A percentile compares a stretch with the other conserved stretches of the same genome.
phyloP scores from a whole-genome alignment of 2,113 vertebrate genomes.

The Prolemur simus region DNA sequence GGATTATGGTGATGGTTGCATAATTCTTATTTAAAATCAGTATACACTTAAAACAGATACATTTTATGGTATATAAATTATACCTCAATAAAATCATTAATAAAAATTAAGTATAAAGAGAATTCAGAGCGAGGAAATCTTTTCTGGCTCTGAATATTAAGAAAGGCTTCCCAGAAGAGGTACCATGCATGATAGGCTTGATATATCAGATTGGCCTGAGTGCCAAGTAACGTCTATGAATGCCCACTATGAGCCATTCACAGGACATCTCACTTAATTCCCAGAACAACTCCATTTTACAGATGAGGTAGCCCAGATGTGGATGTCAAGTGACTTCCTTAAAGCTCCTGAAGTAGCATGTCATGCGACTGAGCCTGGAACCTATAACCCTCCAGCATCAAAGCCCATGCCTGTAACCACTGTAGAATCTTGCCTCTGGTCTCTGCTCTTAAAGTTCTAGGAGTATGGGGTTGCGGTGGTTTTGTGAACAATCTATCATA shows the following conservation, averaged over 20 bases:
- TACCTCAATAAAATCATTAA: background rate
- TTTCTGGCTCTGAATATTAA: background rate
- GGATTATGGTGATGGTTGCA: background rate
- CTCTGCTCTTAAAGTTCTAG: background rate
- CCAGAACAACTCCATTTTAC: background rate
- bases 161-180: background rate
- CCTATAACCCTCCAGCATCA: background rate
- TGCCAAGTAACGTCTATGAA: background rate
- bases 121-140: background rate
- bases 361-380: background rate
- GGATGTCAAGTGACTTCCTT: background rate
- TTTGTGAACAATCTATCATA: conserved; percentile 4
- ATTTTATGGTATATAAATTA: background rate
- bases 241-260: background rate
- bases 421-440: background rate
- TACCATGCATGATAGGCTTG: background rate
- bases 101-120: background rate
- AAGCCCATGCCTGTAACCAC: too few relatives aligned
- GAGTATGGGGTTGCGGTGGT: too few relatives aligned
- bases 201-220: background rate
- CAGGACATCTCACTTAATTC: background rate
- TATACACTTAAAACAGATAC: background rate
- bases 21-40: background rate
- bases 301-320: background rate
- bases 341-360: accelerated